A percentile compares a stretch with the other conserved stretches of the same genome.
These are phyloP conservation scores for Globodera ellingtonae DNA, from an alignment of 1,140 invertebrate species.

Conservation along the genomic window DNA sequence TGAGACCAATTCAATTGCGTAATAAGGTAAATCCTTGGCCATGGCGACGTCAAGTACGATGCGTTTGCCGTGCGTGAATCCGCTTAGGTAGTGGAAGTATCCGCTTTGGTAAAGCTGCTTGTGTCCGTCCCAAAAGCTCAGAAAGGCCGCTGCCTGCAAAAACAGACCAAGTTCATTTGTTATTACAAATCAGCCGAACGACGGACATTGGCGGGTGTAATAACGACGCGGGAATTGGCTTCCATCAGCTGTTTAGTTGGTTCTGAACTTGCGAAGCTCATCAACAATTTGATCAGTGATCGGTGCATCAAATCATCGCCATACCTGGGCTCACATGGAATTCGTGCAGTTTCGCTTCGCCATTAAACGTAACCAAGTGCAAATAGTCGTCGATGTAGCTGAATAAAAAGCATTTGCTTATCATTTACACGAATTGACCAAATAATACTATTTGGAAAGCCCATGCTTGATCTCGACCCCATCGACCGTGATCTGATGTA, in stretches of 20 bases:
- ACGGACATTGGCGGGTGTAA: not conserved
- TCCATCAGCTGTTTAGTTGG: not conserved
- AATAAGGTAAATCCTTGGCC: not conserved
- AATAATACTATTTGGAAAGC: not conserved
- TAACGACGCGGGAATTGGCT: not conserved
- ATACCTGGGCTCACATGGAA: not conserved
- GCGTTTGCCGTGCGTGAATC: not conserved
- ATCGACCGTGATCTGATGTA: not conserved
- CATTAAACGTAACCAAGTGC: not conserved
- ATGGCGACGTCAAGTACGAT: not conserved
- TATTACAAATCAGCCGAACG: not conserved
- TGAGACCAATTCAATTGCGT: constrained; percentile 1
- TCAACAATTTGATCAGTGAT: not conserved
- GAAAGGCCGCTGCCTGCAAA: not conserved
- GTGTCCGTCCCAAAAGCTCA: not conserved
- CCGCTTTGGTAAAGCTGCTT: not conserved
- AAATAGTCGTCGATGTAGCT: constrained; percentile 5
- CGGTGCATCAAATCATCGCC: not conserved
- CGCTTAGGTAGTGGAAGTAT: constrained; percentile 4
- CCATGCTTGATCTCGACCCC: not conserved
- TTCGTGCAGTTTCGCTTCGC: constrained; percentile 1
- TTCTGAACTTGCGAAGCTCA: not conserved
- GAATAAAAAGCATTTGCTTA: not conserved
- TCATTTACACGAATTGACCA: not conserved
- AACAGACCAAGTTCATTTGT: not conserved